Conservation (phyloP, 1,140 invertebrate genomes). For the Bombus waltoni region DNA sequence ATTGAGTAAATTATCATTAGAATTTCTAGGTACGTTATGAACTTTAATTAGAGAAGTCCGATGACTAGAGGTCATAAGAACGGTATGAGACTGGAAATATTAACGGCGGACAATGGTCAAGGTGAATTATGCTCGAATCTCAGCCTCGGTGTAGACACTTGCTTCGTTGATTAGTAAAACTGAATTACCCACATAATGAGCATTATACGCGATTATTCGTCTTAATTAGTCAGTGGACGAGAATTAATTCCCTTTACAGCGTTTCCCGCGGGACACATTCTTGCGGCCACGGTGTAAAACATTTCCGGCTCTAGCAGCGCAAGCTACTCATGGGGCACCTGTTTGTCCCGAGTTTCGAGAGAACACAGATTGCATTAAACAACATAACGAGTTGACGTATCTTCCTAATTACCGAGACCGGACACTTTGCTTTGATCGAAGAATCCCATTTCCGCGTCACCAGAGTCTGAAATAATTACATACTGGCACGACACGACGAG, state of each 20-base stretch:
- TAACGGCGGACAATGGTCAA: background rate
- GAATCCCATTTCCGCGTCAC: slow-evolving; percentile 17
- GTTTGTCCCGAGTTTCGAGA: slow-evolving; percentile 53
- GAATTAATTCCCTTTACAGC: slow-evolving; percentile 63
- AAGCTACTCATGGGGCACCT: slow-evolving; percentile 30
- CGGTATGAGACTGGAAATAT: background rate
- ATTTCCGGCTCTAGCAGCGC: slow-evolving; percentile 35
- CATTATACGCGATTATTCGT: slow-evolving; percentile 61
- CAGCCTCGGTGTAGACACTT: background rate
- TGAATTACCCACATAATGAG: slow-evolving; percentile 11
- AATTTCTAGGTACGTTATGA: background rate
- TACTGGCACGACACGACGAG: background rate
- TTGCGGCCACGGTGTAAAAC: slow-evolving; percentile 46
- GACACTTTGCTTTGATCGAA: slow-evolving; percentile 47
- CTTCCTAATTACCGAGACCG: slow-evolving; percentile 56
- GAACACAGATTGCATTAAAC: slow-evolving; percentile 63
- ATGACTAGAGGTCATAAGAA: background rate
- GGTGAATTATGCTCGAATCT: slow-evolving; percentile 26
- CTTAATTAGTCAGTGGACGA: slow-evolving; percentile 56
- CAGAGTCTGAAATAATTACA: slow-evolving; percentile 36
- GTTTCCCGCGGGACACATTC: slow-evolving; percentile 55
- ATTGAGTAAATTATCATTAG: background rate
- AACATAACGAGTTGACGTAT: slow-evolving; percentile 61
- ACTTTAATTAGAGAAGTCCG: background rate
- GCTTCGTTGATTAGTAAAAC: slow-evolving; percentile 54